phyloP scores from a whole-genome alignment of 1,140 invertebrate species.

The Drosophila burlai region DNA sequence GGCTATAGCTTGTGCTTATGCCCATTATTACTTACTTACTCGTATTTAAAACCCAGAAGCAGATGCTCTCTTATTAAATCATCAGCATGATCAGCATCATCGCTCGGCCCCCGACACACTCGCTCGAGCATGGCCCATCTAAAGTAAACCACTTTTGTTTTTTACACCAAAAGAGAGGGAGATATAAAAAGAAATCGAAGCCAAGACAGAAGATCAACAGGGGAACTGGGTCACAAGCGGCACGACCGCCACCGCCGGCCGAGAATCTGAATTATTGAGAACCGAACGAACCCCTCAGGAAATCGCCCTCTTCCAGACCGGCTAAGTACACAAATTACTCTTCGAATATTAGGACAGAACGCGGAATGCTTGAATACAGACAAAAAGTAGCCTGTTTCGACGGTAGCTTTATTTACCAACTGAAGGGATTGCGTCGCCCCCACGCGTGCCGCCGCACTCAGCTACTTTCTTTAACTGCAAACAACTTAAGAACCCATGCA shows the following conservation, averaged over 20 bases:
- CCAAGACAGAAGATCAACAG: constrained; percentile 36
- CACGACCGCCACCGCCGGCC: constrained; percentile 39
- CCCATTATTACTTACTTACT: constrained; percentile 13
- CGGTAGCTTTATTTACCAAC: neutral
- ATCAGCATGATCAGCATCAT: constrained; percentile 22
- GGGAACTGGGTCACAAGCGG: constrained; percentile 65
- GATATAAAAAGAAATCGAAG: constrained; percentile 53
- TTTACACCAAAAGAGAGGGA: constrained; percentile 40
- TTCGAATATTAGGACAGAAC: constrained; percentile 6
- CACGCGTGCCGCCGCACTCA: constrained; percentile 52
- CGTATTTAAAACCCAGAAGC: constrained; percentile 24
- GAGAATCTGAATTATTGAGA: constrained; percentile 44
- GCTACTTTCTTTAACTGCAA: constrained; percentile 68
- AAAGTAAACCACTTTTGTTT: constrained; percentile 59
- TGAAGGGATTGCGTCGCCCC: neutral
- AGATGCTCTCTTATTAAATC: constrained; percentile 47
- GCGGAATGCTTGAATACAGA: neutral
- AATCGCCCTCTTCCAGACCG: constrained; percentile 25
- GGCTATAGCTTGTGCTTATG: constrained; percentile 13
- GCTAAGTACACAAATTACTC: constrained; percentile 45
- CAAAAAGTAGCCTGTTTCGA: constrained; percentile 15
- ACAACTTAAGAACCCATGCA: constrained; percentile 28
- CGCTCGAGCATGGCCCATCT: constrained; percentile 39
- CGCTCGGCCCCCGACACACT: constrained; percentile 24
- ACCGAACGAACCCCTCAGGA: constrained; percentile 30